These are phyloP conservation scores for Eueremaeus valkanovi DNA, from an alignment of 2,888 invertebrate genomes.

Conservation along the genomic window DNA sequence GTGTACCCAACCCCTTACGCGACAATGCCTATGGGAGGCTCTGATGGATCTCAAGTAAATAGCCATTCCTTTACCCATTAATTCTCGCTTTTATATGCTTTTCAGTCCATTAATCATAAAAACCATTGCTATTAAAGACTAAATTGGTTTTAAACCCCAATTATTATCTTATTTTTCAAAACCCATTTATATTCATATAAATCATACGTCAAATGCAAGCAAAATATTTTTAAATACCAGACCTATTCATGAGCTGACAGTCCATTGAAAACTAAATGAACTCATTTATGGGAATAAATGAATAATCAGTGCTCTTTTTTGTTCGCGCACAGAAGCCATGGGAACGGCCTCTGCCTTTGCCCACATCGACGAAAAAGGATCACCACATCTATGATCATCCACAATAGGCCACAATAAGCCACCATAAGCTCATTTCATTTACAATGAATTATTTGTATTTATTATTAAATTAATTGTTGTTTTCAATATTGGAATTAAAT, in stretches of 20 bases:
- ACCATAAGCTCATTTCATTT: neutral
- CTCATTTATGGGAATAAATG: neutral
- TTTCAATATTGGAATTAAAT: too few relatives aligned
- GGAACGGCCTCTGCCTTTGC: conserved; percentile 28
- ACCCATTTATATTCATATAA: neutral
- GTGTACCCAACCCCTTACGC: conserved; percentile 38
- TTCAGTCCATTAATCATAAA: too few relatives aligned
- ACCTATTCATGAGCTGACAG: neutral
- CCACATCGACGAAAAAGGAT: conserved; percentile 31
- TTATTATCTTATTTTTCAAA: neutral
- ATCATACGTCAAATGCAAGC: neutral
- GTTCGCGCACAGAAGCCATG: conserved; percentile 32
- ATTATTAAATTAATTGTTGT: too few relatives aligned
- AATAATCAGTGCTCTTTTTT: neutral
- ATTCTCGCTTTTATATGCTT: too few relatives aligned
- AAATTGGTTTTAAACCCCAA: too few relatives aligned
- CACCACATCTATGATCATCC: conserved; percentile 40
- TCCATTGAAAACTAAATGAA: too few relatives aligned
- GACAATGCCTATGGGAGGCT: conserved; percentile 37
- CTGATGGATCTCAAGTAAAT: conserved; percentile 16
- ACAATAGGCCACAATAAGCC: conserved; percentile 18
- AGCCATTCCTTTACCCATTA: too few relatives aligned
- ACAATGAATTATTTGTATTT: neutral
- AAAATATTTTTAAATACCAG: neutral
- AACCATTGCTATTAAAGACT: too few relatives aligned